Conservation (phyloP, 2,797 vertebrate species). For the Acomys russatus region DNA sequence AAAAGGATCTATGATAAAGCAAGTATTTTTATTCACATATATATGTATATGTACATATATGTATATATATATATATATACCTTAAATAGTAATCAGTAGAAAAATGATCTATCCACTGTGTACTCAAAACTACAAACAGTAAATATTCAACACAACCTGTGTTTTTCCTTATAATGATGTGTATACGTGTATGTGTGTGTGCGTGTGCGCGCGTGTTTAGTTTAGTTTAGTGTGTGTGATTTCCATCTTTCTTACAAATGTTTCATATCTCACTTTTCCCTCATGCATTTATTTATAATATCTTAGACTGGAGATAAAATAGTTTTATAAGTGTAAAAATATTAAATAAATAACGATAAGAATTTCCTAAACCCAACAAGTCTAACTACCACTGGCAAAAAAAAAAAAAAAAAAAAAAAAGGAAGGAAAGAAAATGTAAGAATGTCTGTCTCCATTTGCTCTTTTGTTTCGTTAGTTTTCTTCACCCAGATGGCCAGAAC, state of each 20-base stretch:
- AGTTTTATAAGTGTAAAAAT: slow-evolving; percentile 48
- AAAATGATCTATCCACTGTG: neutral
- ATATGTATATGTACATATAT: neutral
- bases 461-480: neutral
- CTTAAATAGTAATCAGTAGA: slow-evolving; percentile 40
- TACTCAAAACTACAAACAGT: neutral
- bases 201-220: neutral
- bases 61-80: neutral
- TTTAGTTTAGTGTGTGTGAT: neutral
- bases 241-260: slow-evolving; percentile 6
- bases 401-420: neutral
- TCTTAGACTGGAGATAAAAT: slow-evolving; percentile 32
- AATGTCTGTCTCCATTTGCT: neutral
- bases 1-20: neutral
- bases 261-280: slow-evolving; percentile 64
- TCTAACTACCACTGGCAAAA: neutral
- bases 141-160: slow-evolving; percentile 14
- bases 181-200: neutral
- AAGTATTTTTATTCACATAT: neutral
- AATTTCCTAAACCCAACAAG: slow-evolving; percentile 51
- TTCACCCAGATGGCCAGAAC: slow-evolving; percentile 5
- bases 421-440: neutral
- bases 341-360: slow-evolving; percentile 34
- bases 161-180: neutral
- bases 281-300: slow-evolving; percentile 62